Percentiles rank a stretch among this genome's conserved stretches.
Conservation (phyloP, 1,140 invertebrate species). For the Melitaea cinxia region DNA sequence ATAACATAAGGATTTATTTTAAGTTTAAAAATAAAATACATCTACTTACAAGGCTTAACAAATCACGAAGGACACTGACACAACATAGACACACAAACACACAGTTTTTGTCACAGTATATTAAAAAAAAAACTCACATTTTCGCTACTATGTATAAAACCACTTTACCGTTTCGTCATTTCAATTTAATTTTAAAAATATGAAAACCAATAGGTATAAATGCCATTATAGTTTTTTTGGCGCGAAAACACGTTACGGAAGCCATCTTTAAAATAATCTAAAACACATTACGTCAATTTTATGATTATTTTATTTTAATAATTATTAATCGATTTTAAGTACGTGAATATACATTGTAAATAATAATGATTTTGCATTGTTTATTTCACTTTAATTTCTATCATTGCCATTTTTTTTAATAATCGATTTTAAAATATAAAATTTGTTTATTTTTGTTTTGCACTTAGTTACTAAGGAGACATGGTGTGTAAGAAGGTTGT, state of each 20-base stretch:
- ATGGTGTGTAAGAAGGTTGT: conserved; percentile 62
- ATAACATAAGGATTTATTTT: neutral
- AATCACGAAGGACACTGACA: conserved; percentile 29
- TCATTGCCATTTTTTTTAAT: conserved; percentile 3
- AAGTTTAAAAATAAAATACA: neutral
- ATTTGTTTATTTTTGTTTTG: conserved; percentile 78
- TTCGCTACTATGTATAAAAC: conserved; percentile 42
- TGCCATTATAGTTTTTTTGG: conserved; percentile 70
- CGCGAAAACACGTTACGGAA: conserved; percentile 64
- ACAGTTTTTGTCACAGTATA: conserved; percentile 49
- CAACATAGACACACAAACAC: conserved; percentile 41
- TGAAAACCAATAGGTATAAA: conserved; percentile 62
- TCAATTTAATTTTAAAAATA: conserved; percentile 76
- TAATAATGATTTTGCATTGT: neutral
- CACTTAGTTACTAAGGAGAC: conserved; percentile 73
- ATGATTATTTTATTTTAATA: conserved; percentile 13
- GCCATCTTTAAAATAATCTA: conserved; percentile 52
- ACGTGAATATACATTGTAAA: neutral
- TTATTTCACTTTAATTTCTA: conserved; percentile 1
- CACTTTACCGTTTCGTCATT: conserved; percentile 54
- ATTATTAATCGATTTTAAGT: neutral
- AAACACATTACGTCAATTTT: conserved; percentile 31
- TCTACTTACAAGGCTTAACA: conserved; percentile 16
- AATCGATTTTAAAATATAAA: conserved; percentile 10
- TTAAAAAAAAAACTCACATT: conserved; percentile 59